Evolutionary conservation across 92 coral and sea anemone species (phyloP), one percentile per base, ranked within the genome.

Genomic region (Porites rus): DNA sequence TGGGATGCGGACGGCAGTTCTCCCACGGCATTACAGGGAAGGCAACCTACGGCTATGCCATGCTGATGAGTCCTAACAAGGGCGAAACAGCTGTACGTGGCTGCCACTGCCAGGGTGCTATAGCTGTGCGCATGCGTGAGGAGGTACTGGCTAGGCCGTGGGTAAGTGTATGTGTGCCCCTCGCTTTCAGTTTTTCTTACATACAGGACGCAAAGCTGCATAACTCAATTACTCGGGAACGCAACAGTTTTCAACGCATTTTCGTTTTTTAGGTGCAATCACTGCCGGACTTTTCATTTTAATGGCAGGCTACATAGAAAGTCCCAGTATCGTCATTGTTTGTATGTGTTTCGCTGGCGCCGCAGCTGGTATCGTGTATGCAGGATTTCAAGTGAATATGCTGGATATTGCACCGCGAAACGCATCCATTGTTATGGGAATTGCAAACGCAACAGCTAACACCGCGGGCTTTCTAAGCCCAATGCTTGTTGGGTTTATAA

Each of bases 371-470:
- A 65, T 89, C 60, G 63, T 93, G n/a, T 94, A 94, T 20, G 92
- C 98, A n/a, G 98, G 98, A 8, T 94, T 93, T 70, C 98, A 94
- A 84, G 98, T 94, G 28, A 94, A 94, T 75, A 94, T 94, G 83
- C 72, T 94, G 60, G 98, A 94, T 69, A 93, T 94, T 19, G 98
- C 98, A n/a, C 98, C 98, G 0, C 87, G 98, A 1, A 93, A 90
- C 56, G 96, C 98, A 17, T 92, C 96, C 6, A 86, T 94, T 69
- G 91, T 93, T 74, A 94, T 94, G 98, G 98, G 98, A 17, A 81
- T 94, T n/a, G 70, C 89, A 46, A 94, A 94, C 89, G 94, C 96
- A 20, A 88, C 92, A 9, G 94, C 94, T 43, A 92, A 91, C 6
- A 88, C 92, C 2, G 93, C 98, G 5, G 98, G 98, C 3, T 94